These are phyloP conservation scores for Lagocephalus sceleratus DNA, from an alignment of 2,797 vertebrate species.

Conservation along the genomic window DNA sequence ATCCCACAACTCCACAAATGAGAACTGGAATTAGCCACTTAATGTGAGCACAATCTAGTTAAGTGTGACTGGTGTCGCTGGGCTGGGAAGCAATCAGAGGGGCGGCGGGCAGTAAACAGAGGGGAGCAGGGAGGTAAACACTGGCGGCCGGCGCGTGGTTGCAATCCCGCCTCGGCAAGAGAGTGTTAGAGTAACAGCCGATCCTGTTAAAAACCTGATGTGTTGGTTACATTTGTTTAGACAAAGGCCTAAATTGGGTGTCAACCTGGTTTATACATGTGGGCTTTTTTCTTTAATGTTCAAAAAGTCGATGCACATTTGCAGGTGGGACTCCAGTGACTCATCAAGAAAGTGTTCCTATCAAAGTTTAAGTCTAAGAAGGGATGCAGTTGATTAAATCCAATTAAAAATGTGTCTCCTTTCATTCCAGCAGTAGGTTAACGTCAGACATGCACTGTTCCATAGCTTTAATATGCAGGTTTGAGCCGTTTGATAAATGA, in stretches of 20 bases:
- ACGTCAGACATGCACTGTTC: constrained; percentile 16
- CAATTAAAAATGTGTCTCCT: constrained; percentile 8
- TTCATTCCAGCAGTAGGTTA: constrained; percentile 15
- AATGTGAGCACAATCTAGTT: constrained; percentile 57
- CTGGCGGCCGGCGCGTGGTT: constrained; percentile 19
- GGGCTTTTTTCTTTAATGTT: constrained; percentile 23
- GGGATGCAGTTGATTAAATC: constrained; percentile 12
- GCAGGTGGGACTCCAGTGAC: constrained; percentile 14
- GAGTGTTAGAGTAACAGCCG: constrained; percentile 30
- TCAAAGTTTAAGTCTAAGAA: constrained; percentile 1
- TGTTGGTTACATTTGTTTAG: constrained; percentile 58
- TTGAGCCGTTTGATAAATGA: constrained; percentile 53
- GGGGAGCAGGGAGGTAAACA: constrained; percentile 34
- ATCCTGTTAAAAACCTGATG: constrained; percentile 30
- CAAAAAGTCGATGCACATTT: constrained; percentile 18
- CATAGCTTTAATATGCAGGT: constrained; percentile 26
- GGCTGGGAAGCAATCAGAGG: constrained; percentile 39
- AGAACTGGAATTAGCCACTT: constrained; percentile 45
- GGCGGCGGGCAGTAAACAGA: constrained; percentile 40
- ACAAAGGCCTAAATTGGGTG: constrained; percentile 35
- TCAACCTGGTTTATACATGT: constrained; percentile 23
- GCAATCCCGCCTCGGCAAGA: constrained; percentile 24
- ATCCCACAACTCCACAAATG: constrained; percentile 23
- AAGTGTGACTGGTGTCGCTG: constrained; percentile 52
- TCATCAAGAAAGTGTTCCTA: constrained; percentile 1